A percentile compares a stretch with the other conserved stretches of the same genome.
These are phyloP conservation scores for Apomyelois bistriatella DNA, from an alignment of 2,888 invertebrate species.

Conservation along the genomic window DNA sequence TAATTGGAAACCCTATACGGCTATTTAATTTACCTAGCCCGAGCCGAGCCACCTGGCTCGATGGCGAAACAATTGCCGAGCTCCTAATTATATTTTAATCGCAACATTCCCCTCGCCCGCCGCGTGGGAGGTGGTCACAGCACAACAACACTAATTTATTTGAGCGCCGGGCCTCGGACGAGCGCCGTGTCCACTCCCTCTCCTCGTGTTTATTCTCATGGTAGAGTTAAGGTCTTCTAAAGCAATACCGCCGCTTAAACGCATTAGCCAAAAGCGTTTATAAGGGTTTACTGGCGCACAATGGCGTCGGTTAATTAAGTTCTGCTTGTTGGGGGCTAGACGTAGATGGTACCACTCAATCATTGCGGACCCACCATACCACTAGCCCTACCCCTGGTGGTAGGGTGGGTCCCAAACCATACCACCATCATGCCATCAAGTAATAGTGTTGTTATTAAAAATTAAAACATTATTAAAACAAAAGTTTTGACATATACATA, in stretches of 20 bases:
- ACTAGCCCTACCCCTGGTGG: no score
- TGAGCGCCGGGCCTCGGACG: conserved; percentile 61
- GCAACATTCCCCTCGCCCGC: conserved; percentile 55
- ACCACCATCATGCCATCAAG: no score
- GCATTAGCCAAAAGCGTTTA: conserved; percentile 75
- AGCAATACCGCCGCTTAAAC: conserved; percentile 74
- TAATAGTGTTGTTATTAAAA: no score
- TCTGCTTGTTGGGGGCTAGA: conserved; percentile 67
- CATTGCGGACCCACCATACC: no score
- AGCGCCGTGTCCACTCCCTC: conserved; percentile 30
- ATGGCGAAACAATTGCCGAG: conserved; percentile 76
- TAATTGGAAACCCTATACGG: conserved; percentile 74
- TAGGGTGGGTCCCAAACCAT: no score
- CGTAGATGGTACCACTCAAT: conserved; percentile 57
- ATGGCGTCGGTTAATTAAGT: conserved; percentile 74
- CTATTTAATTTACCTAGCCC: conserved; percentile 74
- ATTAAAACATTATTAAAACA: no score
- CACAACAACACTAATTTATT: conserved; percentile 70
- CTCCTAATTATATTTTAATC: conserved; percentile 80
- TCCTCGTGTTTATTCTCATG: conserved; percentile 74
- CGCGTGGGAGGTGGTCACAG: conserved; percentile 34
- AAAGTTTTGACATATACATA: no score
- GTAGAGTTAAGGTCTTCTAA: conserved; percentile 76
- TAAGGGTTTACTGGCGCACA: conserved; percentile 70
- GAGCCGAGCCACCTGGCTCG: conserved; percentile 70